Conservation (phyloP, 1,140 invertebrate species). For the Drosophila kikkawai region DNA sequence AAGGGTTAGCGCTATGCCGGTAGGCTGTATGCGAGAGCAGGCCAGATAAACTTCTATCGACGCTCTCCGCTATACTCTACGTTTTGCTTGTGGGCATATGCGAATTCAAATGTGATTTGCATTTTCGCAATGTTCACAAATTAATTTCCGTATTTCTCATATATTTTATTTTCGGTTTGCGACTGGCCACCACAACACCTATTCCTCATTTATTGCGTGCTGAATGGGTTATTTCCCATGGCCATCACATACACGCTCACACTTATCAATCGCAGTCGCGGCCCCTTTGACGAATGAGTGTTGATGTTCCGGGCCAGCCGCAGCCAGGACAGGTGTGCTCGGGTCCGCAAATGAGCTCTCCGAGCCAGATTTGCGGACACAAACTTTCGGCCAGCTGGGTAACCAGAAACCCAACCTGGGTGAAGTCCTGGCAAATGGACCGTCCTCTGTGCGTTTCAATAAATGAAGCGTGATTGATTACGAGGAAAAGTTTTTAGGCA, state of each 20-base stretch:
- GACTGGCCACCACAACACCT: too few relatives aligned
- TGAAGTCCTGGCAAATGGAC: constrained; percentile 35
- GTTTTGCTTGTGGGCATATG: too few relatives aligned
- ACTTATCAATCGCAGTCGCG: constrained; percentile 58
- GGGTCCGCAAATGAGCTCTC: constrained; percentile 65
- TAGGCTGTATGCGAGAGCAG: too few relatives aligned
- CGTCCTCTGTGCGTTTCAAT: constrained; percentile 76
- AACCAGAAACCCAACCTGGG: constrained; percentile 1
- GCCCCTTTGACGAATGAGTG: constrained; percentile 58
- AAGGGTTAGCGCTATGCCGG: too few relatives aligned
- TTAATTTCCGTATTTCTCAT: too few relatives aligned
- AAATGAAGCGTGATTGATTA: constrained; percentile 83
- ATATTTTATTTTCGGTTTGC: too few relatives aligned
- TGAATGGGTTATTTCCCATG: constrained; percentile 24
- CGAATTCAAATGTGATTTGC: too few relatives aligned
- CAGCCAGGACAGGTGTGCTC: constrained; percentile 46
- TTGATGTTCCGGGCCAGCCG: constrained; percentile 35
- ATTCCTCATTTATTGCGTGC: constrained; percentile 37
- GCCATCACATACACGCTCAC: constrained; percentile 53
- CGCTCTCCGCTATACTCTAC: too few relatives aligned
- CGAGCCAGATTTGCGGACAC: constrained; percentile 57
- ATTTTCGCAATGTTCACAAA: too few relatives aligned
- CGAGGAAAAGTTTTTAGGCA: constrained; percentile 71
- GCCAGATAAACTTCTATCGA: too few relatives aligned
- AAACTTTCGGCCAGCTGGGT: constrained; percentile 55